These are phyloP conservation scores for Ptyas mucosa DNA, from an alignment of 2,113 vertebrate genomes.

Conservation along the genomic window DNA sequence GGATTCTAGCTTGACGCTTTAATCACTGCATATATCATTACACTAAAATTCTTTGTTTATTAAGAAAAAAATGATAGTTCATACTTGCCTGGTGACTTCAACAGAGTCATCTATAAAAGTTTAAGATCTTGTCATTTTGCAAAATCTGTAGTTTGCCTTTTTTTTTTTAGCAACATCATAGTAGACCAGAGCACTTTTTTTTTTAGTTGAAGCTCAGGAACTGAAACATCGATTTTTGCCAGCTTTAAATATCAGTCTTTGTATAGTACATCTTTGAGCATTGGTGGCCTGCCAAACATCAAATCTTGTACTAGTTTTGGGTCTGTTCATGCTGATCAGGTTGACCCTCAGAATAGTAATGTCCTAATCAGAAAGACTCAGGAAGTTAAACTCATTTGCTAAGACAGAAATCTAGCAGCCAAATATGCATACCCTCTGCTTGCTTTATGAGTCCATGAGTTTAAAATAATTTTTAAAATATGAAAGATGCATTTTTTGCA, in stretches of 20 bases:
- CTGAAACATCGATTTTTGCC: not conserved
- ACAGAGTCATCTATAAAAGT: not conserved
- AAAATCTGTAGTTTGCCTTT: fast-evolving
- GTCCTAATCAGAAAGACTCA: constrained; percentile 56
- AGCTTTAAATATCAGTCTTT: fast-evolving
- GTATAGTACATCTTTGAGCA: not conserved
- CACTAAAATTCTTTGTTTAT: not conserved
- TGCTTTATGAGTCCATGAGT: constrained; percentile 67
- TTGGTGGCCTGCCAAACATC: not conserved
- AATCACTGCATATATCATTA: not conserved
- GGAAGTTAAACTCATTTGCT: constrained; percentile 61
- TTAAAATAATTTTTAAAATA: constrained; percentile 75
- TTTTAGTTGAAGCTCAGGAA: not conserved
- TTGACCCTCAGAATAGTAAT: constrained; percentile 35
- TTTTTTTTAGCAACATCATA: not conserved
- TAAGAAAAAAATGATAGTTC: not conserved
- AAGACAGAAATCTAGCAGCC: constrained; percentile 57
- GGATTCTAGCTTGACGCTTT: not conserved
- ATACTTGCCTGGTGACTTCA: fast-evolving
- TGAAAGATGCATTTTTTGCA: constrained; percentile 74
- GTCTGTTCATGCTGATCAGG: constrained; percentile 14
- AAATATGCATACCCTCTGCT: constrained; percentile 50
- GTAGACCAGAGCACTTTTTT: not conserved
- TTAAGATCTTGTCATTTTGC: not conserved
- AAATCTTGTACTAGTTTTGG: constrained; percentile 43